A percentile compares a stretch with the other conserved stretches of the same genome.
These are phyloP conservation scores for Sesamia nonagrioides DNA, from an alignment of 1,140 invertebrate genomes.

Conservation along the genomic window DNA sequence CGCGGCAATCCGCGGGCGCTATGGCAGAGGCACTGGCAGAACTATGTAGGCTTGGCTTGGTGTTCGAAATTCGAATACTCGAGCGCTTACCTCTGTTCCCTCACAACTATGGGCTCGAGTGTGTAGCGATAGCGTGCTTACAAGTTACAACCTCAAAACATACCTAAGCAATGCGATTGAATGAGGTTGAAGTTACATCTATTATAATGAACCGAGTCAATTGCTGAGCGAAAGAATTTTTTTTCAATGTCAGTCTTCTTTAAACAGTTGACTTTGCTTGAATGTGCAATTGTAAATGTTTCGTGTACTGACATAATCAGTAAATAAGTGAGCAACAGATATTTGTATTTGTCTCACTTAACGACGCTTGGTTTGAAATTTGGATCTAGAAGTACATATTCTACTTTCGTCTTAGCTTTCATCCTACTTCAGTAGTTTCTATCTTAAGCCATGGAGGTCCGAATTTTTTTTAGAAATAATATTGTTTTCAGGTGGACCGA, in stretches of 20 bases:
- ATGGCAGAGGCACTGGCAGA: conserved; percentile 66
- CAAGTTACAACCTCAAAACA: conserved; percentile 47
- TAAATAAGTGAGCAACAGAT: neutral
- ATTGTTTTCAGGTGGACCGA: no score
- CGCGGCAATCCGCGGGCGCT: conserved; percentile 64
- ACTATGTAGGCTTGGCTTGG: neutral
- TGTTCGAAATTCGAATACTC: conserved; percentile 19
- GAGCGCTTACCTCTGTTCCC: neutral
- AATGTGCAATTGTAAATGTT: conserved; percentile 11
- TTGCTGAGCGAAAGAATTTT: neutral
- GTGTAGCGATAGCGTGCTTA: conserved; percentile 2
- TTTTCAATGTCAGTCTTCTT: neutral
- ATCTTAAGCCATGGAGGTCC: no score
- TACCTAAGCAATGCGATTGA: neutral
- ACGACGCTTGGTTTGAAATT: neutral
- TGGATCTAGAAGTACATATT: neutral
- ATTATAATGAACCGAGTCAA: neutral
- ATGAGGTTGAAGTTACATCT: conserved; percentile 8
- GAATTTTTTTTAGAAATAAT: no score
- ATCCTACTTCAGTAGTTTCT: no score
- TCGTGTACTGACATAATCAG: neutral
- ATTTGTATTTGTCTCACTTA: neutral
- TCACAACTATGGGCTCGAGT: conserved; percentile 22
- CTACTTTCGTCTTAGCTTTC: neutral
- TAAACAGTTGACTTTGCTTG: conserved; percentile 30